These are phyloP conservation scores for Porites divaricata DNA, from an alignment of 92 coral and sea anemone species.

Conservation along the genomic window DNA sequence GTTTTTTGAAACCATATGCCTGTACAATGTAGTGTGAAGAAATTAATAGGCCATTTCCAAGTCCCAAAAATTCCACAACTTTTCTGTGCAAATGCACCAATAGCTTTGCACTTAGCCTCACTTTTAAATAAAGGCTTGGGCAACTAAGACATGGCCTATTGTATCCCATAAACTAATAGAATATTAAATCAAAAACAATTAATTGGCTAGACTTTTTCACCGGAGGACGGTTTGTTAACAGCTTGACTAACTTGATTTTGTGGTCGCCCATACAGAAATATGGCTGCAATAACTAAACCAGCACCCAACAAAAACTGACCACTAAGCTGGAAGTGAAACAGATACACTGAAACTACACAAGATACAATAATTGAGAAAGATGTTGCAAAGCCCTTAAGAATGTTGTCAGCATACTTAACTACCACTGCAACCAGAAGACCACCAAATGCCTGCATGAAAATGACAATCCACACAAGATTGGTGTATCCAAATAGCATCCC, in stretches of 20 bases:
- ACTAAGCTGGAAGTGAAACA: slow-evolving; percentile 87
- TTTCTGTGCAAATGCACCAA: too few relatives aligned
- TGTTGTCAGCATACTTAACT: slow-evolving; percentile 98
- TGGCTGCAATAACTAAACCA: slow-evolving; percentile 80
- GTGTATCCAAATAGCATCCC: slow-evolving; percentile 91
- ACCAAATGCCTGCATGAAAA: slow-evolving; percentile 94
- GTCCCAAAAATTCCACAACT: too few relatives aligned
- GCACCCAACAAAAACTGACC: slow-evolving; percentile 85
- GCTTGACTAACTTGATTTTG: slow-evolving; percentile 22
- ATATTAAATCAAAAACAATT: not conserved
- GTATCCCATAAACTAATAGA: not conserved
- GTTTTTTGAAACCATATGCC: too few relatives aligned
- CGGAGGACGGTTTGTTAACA: not conserved
- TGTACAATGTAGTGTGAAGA: too few relatives aligned
- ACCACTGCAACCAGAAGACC: slow-evolving; percentile 94
- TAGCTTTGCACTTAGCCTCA: too few relatives aligned
- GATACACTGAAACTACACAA: slow-evolving; percentile 82
- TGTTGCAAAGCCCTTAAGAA: slow-evolving; percentile 97
- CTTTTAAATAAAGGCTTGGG: too few relatives aligned
- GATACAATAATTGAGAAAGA: slow-evolving; percentile 90
- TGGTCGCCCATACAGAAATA: slow-evolving; percentile 78
- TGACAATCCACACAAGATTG: slow-evolving; percentile 80
- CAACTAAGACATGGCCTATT: not conserved
- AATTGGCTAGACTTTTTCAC: not conserved
- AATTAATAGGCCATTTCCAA: too few relatives aligned